A percentile compares a stretch with the other conserved stretches of the same genome.
Evolutionary conservation across 2,888 invertebrate species (phyloP).

Genomic region (Sesia apiformis): DNA sequence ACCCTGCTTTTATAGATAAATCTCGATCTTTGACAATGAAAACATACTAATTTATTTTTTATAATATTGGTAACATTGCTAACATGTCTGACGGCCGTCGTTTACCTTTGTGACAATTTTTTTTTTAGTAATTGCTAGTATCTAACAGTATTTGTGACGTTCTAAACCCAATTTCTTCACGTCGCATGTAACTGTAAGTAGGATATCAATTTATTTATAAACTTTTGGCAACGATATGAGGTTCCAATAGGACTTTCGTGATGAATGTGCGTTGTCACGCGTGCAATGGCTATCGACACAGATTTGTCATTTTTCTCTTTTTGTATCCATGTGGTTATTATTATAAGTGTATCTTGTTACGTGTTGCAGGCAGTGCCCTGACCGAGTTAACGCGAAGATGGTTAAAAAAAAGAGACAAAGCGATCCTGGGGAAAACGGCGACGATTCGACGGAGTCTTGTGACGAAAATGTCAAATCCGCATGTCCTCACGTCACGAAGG

Average conservation of each 20-base stretch:
- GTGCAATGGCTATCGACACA: conserved; percentile 70
- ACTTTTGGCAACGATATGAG: conserved; percentile 13
- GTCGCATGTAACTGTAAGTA: conserved; percentile 63
- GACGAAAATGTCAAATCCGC: conserved; percentile 78
- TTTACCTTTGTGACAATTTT: conserved; percentile 59
- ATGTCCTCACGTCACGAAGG: conserved; percentile 81
- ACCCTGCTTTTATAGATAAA: no score
- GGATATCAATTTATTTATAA: conserved; percentile 21
- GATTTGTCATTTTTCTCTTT: conserved; percentile 72
- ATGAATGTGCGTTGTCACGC: conserved; percentile 72
- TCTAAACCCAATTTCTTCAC: conserved; percentile 27
- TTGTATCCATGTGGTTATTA: conserved; percentile 65
- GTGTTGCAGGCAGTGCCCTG: conserved; percentile 55
- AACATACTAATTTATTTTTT: background rate
- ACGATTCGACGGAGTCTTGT: conserved; percentile 82
- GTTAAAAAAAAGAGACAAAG: conserved; percentile 84
- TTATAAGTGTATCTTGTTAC: conserved; percentile 70
- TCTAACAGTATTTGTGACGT: conserved; percentile 26
- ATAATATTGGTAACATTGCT: conserved; percentile 41
- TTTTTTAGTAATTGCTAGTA: conserved; percentile 29
- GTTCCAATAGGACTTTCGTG: conserved; percentile 21
- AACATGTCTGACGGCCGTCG: conserved; percentile 64
- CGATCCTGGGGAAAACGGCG: conserved; percentile 76
- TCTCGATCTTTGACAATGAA: no score
- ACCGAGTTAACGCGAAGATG: conserved; percentile 68